Base-by-base conservation (phyloP, 2,888 invertebrate species). In the Tribolium freemani region DNA sequence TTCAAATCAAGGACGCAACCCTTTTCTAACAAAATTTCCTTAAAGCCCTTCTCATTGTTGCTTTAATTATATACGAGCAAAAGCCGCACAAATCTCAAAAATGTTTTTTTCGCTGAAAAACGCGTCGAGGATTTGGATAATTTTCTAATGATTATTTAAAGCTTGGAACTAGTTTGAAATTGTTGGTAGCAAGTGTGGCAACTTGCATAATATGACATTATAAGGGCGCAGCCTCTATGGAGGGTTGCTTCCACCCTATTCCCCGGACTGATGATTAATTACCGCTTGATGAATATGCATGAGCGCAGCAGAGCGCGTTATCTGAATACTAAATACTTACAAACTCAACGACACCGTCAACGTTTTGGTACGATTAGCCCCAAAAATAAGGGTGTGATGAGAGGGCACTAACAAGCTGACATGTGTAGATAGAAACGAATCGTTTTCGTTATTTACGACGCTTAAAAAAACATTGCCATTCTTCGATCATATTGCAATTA, bases 261-360 rank as follows among this genome's bases (percentile, higher is more conserved):
- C 77, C 83, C 81, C 75, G 78, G 76, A 75, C 77, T 80, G 83
- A 84, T 85, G 85, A 85, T 85, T 85, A 84, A 85, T 85, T 85
- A 85, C 84, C 75, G 79, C 78, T 78, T 83, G 83, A 85, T 85
- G 84, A 85, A 85, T 85, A 85, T 85, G 85, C 84, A 85, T 85
- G 84, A 84, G 80, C 77, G 81, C 80, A 77, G 79, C 82, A 73
- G 76, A 79, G 79, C 81, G 83, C 83, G 83, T 83, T 82, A 83
- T 84, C 82, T 79, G 82, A 83, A 83, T 84, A 83, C 83, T 83
- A 83, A 82, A 81, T 82, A 82, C 82, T 81, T 81, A 80, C 80
- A 82, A 82, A 78, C 80, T 79, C 80, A 75, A 71, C 76, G 77
- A 78, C 79, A 78, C 72, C 66, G 75, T 75, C 74, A 68, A 73